Evolutionary conservation across 2,888 invertebrate genomes (phyloP), one percentile per base, ranked within the genome.

Genomic region (Cantharis flavilabris): DNA sequence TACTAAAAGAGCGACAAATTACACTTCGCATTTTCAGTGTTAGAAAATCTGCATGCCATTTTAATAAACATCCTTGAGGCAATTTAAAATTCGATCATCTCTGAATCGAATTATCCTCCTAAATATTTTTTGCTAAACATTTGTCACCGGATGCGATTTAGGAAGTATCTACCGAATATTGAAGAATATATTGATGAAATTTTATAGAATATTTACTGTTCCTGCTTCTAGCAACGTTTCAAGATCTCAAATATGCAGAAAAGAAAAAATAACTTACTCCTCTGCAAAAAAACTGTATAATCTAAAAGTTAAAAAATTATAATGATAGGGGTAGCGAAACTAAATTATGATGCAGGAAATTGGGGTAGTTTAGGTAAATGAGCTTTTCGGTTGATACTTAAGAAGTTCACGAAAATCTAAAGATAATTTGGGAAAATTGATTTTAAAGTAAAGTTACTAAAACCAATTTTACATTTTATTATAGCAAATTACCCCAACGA

Each of bases 91-190:
- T 65, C 65, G 65, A 65, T 65, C 65, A 65, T 65, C 65, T 23
- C 65, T 4, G n/a, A 65, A 65, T 65, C 65, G 23, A 65, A 11
- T 65, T 65, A 69, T 16, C 16, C 49, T 33, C 62, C 49, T 62
- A 49, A 70, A 70, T 30, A 30, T 33, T 33, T 49, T 49, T 70
- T 20, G 33, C 70, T 18, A 70, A 76, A 77, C 81, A 80, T 80
- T 80, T 82, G 80, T 80, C 81, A 81, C 80, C 81, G 78, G 80
- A 82, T 81, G 81, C 82, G 80, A 82, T 81, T 79, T 65, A 18
- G 65, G 65, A 65, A 65, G 23, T 65, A 65, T 65, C 80, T 80
- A 81, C 79, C 78, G 26, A 26, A 26, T 26, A 26, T 26, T 26
- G 26, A 26, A 26, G 33, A 33, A 33, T 33, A 33, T 33, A 33